phyloP scores from a whole-genome alignment of 2,113 vertebrate genomes.

The Microcebus murinus region DNA sequence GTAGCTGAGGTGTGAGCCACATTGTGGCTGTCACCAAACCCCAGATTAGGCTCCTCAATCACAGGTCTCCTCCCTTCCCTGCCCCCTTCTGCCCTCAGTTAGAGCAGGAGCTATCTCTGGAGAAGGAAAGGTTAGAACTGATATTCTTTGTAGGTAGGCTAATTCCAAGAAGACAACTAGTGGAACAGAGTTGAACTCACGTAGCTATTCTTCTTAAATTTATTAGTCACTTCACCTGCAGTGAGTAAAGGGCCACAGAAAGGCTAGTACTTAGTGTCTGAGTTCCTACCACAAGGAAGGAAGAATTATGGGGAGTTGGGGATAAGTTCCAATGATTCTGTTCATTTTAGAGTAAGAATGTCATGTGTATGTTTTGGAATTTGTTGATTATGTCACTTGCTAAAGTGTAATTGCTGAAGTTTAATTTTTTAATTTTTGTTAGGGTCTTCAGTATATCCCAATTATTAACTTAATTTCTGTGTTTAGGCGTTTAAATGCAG shows the following conservation, averaged over 20 bases:
- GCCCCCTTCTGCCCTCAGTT: background rate
- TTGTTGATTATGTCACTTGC: background rate
- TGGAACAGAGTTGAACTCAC: background rate
- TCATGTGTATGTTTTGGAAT: conserved; percentile 17
- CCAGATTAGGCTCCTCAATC: background rate
- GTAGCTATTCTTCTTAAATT: background rate
- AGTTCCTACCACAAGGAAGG: background rate
- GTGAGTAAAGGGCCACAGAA: background rate
- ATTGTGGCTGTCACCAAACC: background rate
- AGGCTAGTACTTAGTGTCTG: background rate
- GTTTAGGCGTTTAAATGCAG: conserved; percentile 93
- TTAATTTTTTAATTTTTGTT: conserved; percentile 38
- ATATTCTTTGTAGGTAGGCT: background rate
- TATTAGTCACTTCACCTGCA: background rate
- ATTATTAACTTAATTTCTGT: conserved; percentile 49
- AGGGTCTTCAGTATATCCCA: conserved; percentile 48
- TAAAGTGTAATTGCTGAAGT: conserved; percentile 20
- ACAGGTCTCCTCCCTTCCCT: background rate
- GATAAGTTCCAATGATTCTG: background rate
- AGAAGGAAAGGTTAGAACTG: background rate
- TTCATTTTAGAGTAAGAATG: conserved; percentile 25
- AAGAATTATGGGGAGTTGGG: background rate
- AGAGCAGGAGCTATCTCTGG: background rate
- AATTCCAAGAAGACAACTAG: background rate
- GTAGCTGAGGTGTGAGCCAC: background rate